Conservation (phyloP, 2,113 vertebrate genomes). For the Pangasianodon hypophthalmus region DNA sequence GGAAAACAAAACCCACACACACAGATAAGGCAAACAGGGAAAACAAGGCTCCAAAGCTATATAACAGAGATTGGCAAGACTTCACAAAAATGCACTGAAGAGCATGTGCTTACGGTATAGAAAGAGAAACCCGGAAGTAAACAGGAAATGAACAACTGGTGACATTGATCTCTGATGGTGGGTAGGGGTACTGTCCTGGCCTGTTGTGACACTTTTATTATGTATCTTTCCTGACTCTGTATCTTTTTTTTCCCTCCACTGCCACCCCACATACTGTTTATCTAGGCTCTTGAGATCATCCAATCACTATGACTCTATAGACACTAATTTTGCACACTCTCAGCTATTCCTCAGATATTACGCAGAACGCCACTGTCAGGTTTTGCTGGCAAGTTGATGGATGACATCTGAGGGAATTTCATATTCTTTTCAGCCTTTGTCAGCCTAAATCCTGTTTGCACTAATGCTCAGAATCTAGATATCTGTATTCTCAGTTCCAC, state of each 20-base stretch:
- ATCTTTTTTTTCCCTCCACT: not conserved
- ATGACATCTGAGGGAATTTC: slow-evolving; percentile 20
- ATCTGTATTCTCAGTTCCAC: slow-evolving; percentile 36
- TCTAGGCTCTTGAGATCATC: slow-evolving; percentile 4
- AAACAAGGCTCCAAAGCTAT: not conserved
- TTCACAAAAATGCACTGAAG: not conserved
- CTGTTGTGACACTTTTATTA: not conserved
- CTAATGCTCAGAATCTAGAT: slow-evolving; percentile 51
- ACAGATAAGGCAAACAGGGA: not conserved
- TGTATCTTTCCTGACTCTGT: not conserved
- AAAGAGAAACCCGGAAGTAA: not conserved
- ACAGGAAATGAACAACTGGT: not conserved
- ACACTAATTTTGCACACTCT: slow-evolving; percentile 16
- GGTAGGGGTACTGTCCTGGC: not conserved
- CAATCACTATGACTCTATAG: slow-evolving; percentile 1
- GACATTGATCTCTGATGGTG: not conserved
- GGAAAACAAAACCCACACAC: not conserved
- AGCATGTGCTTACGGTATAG: not conserved
- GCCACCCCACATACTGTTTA: not conserved
- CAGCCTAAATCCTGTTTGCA: slow-evolving; percentile 41
- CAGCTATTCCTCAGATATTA: slow-evolving; percentile 14
- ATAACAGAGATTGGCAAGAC: not conserved
- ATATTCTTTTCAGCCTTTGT: slow-evolving; percentile 39
- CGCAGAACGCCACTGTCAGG: not conserved
- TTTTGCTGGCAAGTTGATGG: slow-evolving; percentile 29